Evolutionary conservation across 2,888 invertebrate genomes (phyloP).

Genomic region (Pomacea canaliculata): DNA sequence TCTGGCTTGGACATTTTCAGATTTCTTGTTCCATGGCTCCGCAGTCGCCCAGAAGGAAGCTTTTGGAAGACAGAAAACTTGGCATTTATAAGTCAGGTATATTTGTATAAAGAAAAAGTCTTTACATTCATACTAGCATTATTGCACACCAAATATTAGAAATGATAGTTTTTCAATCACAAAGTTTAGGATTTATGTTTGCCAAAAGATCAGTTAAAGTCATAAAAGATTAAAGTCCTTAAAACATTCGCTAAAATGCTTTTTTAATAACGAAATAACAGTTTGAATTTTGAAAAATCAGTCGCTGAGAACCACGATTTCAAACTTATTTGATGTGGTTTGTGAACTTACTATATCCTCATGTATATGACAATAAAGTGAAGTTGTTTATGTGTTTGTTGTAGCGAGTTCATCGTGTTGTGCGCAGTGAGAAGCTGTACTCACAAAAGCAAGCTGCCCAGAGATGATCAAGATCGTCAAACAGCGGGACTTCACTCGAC

Average conservation of each 20-base stretch:
- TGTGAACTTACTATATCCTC: no score
- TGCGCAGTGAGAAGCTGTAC: slow-evolving; percentile 91
- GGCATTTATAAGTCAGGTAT: slow-evolving; percentile 92
- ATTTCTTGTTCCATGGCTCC: slow-evolving; percentile 80
- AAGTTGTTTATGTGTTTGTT: neutral
- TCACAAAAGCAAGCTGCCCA: slow-evolving; percentile 92
- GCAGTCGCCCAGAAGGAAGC: slow-evolving; percentile 86
- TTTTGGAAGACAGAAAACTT: slow-evolving; percentile 91
- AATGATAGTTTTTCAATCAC: no score
- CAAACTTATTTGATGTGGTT: neutral
- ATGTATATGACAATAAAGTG: no score
- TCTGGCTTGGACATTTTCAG: neutral
- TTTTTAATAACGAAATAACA: no score
- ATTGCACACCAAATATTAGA: no score
- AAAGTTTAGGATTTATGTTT: no score
- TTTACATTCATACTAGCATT: neutral
- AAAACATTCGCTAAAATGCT: no score
- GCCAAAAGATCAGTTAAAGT: no score
- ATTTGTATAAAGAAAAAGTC: neutral
- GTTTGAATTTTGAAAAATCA: neutral
- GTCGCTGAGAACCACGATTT: neutral
- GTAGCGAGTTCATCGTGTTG: slow-evolving; percentile 91
- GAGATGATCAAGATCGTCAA: slow-evolving; percentile 89
- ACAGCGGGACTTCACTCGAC: slow-evolving; percentile 90
- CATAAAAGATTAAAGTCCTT: no score